Conservation (phyloP, 2,797 vertebrate genomes). For the Ctenopoma kingsleyae region DNA sequence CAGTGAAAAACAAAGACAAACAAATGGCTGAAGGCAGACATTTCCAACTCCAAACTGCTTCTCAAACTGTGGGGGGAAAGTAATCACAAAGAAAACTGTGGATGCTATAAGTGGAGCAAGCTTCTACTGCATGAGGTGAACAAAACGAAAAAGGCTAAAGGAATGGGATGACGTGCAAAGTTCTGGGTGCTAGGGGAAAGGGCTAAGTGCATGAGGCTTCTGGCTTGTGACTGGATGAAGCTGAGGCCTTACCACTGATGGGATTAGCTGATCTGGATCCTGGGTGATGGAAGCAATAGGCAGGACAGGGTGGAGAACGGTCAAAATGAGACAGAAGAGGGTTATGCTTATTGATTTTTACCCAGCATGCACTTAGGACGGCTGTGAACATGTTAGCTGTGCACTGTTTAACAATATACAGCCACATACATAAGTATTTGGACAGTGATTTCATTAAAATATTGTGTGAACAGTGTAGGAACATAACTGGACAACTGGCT, state of each 20-base stretch:
- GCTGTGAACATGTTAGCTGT: constrained; percentile 49
- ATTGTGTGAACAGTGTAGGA: too few relatives aligned
- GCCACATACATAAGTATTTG: background rate
- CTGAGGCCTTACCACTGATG: constrained; percentile 95
- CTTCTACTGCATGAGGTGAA: constrained; percentile 2
- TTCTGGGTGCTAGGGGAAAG: constrained; percentile 42
- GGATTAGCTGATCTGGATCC: constrained; percentile 99
- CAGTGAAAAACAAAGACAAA: constrained; percentile 23
- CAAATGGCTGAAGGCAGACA: constrained; percentile 5
- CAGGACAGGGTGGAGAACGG: constrained; percentile 88
- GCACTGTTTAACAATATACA: constrained; percentile 15
- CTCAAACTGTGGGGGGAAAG: constrained; percentile 14
- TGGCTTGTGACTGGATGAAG: constrained; percentile 79
- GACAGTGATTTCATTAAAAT: background rate
- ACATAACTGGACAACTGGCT: too few relatives aligned
- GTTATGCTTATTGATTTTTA: constrained; percentile 61
- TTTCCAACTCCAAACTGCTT: constrained; percentile 11
- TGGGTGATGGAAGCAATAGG: constrained; percentile 92
- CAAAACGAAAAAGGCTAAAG: background rate
- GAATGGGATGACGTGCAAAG: constrained; percentile 61
- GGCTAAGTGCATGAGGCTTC: constrained; percentile 33
- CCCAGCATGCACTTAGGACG: constrained; percentile 86
- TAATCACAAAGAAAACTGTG: background rate
- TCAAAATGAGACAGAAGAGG: constrained; percentile 81
- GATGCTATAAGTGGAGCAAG: constrained; percentile 43